Evolutionary conservation across 2,888 invertebrate species (phyloP).

Genomic region (Xestoiulus laeticollis): DNA sequence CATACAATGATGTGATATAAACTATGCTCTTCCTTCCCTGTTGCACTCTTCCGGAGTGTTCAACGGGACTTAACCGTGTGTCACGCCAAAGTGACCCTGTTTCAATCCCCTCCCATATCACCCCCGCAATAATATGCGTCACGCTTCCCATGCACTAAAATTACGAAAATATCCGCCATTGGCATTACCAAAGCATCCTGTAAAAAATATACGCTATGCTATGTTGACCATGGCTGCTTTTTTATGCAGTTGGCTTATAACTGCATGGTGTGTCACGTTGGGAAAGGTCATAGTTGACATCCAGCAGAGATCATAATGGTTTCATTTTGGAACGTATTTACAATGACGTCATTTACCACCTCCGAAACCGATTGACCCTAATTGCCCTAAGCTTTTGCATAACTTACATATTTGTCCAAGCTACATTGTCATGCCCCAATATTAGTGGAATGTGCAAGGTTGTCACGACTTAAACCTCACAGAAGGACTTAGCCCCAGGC

Average conservation of each 20-base stretch:
- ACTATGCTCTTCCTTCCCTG: not conserved
- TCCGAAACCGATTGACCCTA: no score
- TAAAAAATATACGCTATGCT: not conserved
- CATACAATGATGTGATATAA: not conserved
- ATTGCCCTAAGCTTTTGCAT: no score
- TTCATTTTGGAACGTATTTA: no score
- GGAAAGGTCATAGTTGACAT: not conserved
- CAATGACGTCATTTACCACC: no score
- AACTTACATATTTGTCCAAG: no score
- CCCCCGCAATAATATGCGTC: not conserved
- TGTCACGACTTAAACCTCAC: no score
- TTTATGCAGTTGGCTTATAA: not conserved
- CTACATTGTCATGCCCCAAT: no score
- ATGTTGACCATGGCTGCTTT: not conserved
- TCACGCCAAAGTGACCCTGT: not conserved
- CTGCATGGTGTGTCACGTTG: no score
- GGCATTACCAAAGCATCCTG: no score
- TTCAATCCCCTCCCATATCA: not conserved
- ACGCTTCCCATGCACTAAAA: not conserved
- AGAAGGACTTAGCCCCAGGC: no score
- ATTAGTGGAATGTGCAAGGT: no score
- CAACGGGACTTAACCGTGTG: not conserved
- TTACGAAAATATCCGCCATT: not conserved
- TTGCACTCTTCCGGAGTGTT: not conserved
- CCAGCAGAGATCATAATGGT: not conserved